Evolutionary conservation across 1,140 invertebrate genomes (phyloP).

Genomic region (Drosophila bipectinata): DNA sequence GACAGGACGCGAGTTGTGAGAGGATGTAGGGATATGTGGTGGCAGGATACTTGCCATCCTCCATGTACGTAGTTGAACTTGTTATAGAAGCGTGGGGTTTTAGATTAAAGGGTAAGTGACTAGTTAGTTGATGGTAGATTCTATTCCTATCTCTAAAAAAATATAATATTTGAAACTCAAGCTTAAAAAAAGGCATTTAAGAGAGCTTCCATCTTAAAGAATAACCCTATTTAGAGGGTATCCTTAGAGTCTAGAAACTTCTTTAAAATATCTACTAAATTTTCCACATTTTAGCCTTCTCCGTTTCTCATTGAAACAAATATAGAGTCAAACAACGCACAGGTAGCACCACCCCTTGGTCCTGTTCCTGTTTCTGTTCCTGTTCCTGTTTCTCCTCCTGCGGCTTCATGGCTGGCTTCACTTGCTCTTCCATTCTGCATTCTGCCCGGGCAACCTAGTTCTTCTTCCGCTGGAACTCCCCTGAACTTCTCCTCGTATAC

Average conservation of each 20-base stretch:
- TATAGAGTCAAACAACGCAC: constrained; percentile 45
- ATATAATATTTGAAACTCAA: no score
- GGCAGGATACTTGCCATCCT: background rate
- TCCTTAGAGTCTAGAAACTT: background rate
- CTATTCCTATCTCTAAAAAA: no score
- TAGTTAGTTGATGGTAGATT: background rate
- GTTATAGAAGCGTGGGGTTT: constrained; percentile 9
- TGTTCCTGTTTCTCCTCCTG: constrained; percentile 27
- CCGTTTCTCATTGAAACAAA: constrained; percentile 17
- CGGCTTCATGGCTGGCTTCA: constrained; percentile 48
- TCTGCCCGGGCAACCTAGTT: constrained; percentile 63
- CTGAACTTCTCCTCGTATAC: background rate
- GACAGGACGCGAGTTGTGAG: constrained; percentile 2
- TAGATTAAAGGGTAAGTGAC: background rate
- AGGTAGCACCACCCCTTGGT: constrained; percentile 23
- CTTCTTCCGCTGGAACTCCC: constrained; percentile 22
- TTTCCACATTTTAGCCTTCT: constrained; percentile 32
- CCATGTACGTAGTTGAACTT: constrained; percentile 27
- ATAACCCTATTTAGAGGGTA: background rate
- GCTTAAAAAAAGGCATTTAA: no score
- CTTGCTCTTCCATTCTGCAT: constrained; percentile 33
- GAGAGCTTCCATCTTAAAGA: background rate
- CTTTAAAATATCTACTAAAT: constrained; percentile 14
- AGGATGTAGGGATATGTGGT: constrained; percentile 7
- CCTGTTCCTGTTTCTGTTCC: constrained; percentile 26